Base-by-base conservation (phyloP, 92 coral and sea anemone genomes). In the Zoanthus solanderi region DNA sequence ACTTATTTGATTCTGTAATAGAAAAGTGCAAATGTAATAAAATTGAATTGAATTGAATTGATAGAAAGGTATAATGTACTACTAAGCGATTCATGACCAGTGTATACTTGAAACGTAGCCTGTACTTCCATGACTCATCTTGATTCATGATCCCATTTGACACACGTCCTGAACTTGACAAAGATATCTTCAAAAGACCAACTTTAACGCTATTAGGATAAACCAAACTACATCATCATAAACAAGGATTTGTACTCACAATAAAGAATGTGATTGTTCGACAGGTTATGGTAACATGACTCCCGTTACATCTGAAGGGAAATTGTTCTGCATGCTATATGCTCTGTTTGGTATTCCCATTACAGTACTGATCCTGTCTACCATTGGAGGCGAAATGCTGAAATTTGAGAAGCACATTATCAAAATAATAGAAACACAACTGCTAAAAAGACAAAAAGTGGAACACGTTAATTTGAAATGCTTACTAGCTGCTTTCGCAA, bases 271-370 rank as follows among this genome's bases (percentile, higher is more conserved):
- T 13, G 4, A 34, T 54, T 44, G 10, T 3, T 11, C 60, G 58
- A 2, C 13, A 78, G 84, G 84, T 58, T 78, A 58, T 78, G 84
- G 84, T 16, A 78, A 78, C 17, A 30, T 78, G 31, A 78, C 84
- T 10, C 84, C 84, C 8, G 84, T 58, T 78, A 78, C 71, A 57
- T 11, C 18, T n/a, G 84, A 71, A 9, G 84, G 84, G 50, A 78
- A 78, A 57, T 52, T 78, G 47, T 78, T 78, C 60, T 42, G 56
- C 57, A 75, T 75, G 13, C 7, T 75, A 13, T 75, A 44, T 17
- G 56, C 78, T 74, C 56, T 42, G 15, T 74, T 74, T 44, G 83
- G 83, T 32, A 78, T 78, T 32, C 83, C 83, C 10, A 32, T 78
- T 46, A 78, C 83, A 3, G 32, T 78, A 57, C 23, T 78, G 83